Evolutionary conservation across 2,113 vertebrate species (phyloP), one percentile per base, ranked within the genome.

Genomic region (Speoplatyrhinus poulsoni): DNA sequence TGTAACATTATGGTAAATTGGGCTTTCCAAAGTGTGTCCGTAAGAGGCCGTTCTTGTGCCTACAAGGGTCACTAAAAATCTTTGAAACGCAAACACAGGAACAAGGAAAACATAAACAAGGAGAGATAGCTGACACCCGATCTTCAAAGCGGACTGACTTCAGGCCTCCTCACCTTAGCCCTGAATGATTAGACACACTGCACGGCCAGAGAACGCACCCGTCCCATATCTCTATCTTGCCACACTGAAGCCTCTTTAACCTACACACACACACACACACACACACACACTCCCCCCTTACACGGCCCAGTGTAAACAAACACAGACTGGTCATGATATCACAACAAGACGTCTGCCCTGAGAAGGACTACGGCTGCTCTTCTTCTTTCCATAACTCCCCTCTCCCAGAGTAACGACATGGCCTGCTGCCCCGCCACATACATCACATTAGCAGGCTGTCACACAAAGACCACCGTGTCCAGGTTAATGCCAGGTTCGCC

Each of bases 361-460:
- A 80, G 81, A 88, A 86, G 76, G 54, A 77, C 60, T 69, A 63
- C 56, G 64, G 69, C 57, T 54, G 60, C 67, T 77, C 77, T 82
- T 50, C 60, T 78, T 46, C 66, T 13, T 32, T 62, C 70, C 76
- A 73, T 60, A 62, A 52, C 64, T 1, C 68, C 66, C 71, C 70
- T 62, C 57, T 70, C 50, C 16, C 32, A 73, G 64, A 83, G 82
- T 80, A 84, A 87, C 72, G 78, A 84, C 87, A 84, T 9, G 70
- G 72, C 69, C 65, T 70, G 63, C 59, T 84, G 82, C 81, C 81
- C 82, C 76, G 69, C 53, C 66, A 86, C 79, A 87, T 80, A 64
- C 77, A 88, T 84, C 87, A 81, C 79, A 67, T 88, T 86, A 87
- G 81, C 70, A 33, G 65, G 36, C 70, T 64, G 76, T 81, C 87